Conservation (phyloP, 2,888 invertebrate species). For the Macaria liturata region DNA sequence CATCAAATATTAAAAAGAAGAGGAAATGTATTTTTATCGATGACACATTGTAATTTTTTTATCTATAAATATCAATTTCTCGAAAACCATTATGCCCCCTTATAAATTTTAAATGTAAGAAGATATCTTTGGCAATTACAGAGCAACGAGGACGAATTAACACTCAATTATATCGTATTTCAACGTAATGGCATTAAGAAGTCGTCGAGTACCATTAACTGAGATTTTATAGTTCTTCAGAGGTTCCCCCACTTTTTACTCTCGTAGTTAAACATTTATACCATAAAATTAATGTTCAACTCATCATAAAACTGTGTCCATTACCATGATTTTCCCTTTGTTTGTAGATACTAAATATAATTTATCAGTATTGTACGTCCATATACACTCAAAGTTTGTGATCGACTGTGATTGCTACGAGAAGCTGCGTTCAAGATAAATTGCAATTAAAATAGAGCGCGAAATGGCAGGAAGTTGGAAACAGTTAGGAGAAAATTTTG, state of each 20-base stretch:
- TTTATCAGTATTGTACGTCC: slow-evolving; percentile 23
- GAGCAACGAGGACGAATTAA: slow-evolving; percentile 33
- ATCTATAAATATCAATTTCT: slow-evolving; percentile 21
- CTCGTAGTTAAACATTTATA: slow-evolving; percentile 62
- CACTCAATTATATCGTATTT: slow-evolving; percentile 61
- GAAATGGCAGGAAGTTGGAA: slow-evolving; percentile 7
- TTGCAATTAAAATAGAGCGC: slow-evolving; percentile 15
- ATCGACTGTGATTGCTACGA: slow-evolving; percentile 8
- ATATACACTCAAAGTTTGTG: slow-evolving; percentile 18
- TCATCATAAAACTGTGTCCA: slow-evolving; percentile 54
- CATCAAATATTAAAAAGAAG: no score
- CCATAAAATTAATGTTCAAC: slow-evolving; percentile 57
- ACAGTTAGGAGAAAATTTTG: slow-evolving; percentile 18
- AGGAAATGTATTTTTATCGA: no score
- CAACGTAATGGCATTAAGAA: slow-evolving; percentile 65
- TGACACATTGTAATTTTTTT: background rate
- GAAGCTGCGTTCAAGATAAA: slow-evolving; percentile 12
- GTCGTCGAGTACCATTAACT: slow-evolving; percentile 61
- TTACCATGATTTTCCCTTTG: slow-evolving; percentile 45
- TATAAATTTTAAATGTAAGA: slow-evolving; percentile 28
- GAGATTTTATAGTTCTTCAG: slow-evolving; percentile 69
- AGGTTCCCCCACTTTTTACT: slow-evolving; percentile 41
- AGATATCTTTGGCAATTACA: slow-evolving; percentile 20
- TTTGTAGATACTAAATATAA: slow-evolving; percentile 35
- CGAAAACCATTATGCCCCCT: slow-evolving; percentile 17